Conservation (phyloP, 2,888 invertebrate species). For the Epistrophe eligans region DNA sequence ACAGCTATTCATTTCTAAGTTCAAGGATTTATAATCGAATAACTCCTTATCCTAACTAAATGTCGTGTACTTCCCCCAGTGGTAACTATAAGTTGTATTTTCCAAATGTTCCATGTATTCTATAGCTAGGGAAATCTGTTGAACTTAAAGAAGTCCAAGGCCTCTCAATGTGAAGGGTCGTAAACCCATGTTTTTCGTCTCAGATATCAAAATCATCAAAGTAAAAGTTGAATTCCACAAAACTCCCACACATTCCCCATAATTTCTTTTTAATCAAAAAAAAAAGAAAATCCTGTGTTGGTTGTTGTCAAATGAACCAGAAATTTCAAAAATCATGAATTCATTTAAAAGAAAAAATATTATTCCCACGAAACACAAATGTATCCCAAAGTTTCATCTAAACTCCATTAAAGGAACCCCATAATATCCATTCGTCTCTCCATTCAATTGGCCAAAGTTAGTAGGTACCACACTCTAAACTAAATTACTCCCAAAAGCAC, state of each 20-base stretch:
- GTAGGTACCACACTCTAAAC: neutral
- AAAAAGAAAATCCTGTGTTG: neutral
- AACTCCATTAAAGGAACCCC: constrained; percentile 13
- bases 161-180: neutral
- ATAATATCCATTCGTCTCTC: neutral
- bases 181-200: neutral
- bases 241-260: neutral
- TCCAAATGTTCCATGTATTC: too few species aligned
- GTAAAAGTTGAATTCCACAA: too few species aligned
- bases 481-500: constrained; percentile 13
- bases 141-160: too few species aligned
- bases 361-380: neutral
- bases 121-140: too few species aligned
- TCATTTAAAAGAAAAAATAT: neutral
- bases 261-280: neutral
- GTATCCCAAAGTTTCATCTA: constrained; percentile 1
- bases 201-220: too few species aligned
- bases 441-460: neutral
- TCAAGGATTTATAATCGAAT: too few species aligned
- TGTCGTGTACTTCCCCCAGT: too few species aligned
- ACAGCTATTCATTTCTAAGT: too few species aligned
- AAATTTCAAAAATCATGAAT: constrained; percentile 7
- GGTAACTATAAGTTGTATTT: too few species aligned
- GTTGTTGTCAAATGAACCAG: neutral
- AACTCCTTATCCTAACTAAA: too few species aligned